phyloP scores from a whole-genome alignment of 2,888 invertebrate species.

The Congeria kusceri region DNA sequence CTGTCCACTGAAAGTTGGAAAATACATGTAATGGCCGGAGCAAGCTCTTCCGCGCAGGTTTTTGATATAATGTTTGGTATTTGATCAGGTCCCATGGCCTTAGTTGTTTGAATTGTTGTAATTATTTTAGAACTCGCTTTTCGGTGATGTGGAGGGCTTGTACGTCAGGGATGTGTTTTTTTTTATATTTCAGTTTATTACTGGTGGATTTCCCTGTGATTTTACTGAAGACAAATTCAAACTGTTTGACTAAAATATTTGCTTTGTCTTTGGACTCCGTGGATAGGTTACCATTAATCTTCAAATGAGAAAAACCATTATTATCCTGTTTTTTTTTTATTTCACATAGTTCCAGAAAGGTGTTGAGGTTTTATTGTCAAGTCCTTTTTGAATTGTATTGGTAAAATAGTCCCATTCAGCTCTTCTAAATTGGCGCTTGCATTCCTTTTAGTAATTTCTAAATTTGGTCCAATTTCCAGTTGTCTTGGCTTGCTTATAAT shows the following conservation, averaged over 20 bases:
- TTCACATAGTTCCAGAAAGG: constrained; percentile 6
- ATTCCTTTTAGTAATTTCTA: background rate
- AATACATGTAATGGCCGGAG: no score
- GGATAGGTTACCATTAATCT: background rate
- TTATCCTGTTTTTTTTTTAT: background rate
- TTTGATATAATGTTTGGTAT: no score
- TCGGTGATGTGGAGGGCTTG: no score
- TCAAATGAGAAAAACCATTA: background rate
- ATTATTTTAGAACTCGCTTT: no score
- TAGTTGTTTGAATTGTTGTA: no score
- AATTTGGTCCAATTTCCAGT: no score
- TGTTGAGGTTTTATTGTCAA: background rate
- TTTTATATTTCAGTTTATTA: background rate
- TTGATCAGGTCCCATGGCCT: no score
- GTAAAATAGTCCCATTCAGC: background rate
- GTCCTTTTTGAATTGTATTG: background rate
- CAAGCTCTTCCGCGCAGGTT: no score
- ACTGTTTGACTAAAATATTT: background rate
- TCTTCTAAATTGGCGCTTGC: background rate
- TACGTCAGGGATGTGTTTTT: background rate
- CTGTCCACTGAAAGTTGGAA: no score
- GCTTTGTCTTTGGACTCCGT: background rate
- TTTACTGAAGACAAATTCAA: background rate
- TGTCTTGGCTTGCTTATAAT: no score
- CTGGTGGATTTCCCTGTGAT: background rate